Percentiles rank a stretch among this genome's conserved stretches.
Conservation (phyloP, 2,888 invertebrate species). For the Macrosoma leucophasiata region DNA sequence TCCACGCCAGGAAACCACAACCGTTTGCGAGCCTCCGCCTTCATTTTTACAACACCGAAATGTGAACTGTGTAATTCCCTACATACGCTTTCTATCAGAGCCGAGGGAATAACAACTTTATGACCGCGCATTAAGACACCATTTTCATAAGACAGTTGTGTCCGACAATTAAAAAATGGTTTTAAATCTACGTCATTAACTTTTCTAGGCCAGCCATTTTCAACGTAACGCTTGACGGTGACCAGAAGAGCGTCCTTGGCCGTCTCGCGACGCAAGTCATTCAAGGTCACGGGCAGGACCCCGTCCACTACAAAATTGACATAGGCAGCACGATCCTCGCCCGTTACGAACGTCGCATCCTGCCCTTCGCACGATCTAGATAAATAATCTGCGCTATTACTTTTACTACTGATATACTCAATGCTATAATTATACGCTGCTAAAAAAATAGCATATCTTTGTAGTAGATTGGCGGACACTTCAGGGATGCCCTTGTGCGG, state of each 20-base stretch:
- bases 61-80: conserved; percentile 11
- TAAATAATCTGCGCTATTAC: conserved; percentile 8
- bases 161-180: conserved; percentile 14
- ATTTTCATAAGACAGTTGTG: conserved; percentile 14
- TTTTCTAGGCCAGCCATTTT: conserved; percentile 19
- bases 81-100: conserved; percentile 4
- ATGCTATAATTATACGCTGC: conserved; percentile 2
- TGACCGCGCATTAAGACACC: conserved; percentile 14
- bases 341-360: background rate
- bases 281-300: background rate
- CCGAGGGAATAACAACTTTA: conserved; percentile 14
- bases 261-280: conserved; percentile 1
- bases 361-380: background rate
- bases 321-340: background rate
- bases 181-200: conserved; percentile 5
- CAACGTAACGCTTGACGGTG: conserved; percentile 7
- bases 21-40: conserved; percentile 16
- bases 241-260: conserved; percentile 2
- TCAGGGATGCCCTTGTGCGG: conserved; percentile 6
- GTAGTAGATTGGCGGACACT: background rate
- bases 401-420: conserved; percentile 11
- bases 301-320: background rate
- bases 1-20: conserved; percentile 22
- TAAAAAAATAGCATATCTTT: conserved; percentile 11
- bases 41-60: conserved; percentile 18